phyloP scores from a whole-genome alignment of 2,888 invertebrate species.

The Meganola albula region DNA sequence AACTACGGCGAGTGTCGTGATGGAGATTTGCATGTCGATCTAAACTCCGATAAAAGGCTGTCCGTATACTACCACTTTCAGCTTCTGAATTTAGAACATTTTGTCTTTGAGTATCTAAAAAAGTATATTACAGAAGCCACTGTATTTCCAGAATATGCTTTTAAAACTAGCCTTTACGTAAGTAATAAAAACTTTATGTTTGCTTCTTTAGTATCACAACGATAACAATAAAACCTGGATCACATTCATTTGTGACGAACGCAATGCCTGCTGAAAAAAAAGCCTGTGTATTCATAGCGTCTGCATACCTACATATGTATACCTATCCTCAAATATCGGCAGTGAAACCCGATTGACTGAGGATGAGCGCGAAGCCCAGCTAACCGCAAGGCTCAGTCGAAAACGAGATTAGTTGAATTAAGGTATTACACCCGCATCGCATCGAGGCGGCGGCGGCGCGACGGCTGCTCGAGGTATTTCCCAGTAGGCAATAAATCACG shows the following conservation, averaged over 20 bases:
- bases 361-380: slow-evolving; percentile 29
- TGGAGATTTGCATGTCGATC: slow-evolving; percentile 49
- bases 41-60: slow-evolving; percentile 35
- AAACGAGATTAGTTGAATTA: slow-evolving; percentile 66
- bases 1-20: slow-evolving; percentile 36
- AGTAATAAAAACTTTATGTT: slow-evolving; percentile 15
- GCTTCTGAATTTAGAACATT: slow-evolving; percentile 27
- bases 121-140: slow-evolving; percentile 16
- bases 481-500: slow-evolving; percentile 67
- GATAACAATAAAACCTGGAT: no score
- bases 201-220: slow-evolving; percentile 20
- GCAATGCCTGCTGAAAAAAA: not conserved
- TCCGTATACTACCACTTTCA: slow-evolving; percentile 25
- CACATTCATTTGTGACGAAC: no score
- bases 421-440: slow-evolving; percentile 63
- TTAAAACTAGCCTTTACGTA: slow-evolving; percentile 7
- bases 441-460: no score
- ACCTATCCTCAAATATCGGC: slow-evolving; percentile 7
- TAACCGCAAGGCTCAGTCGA: slow-evolving; percentile 45
- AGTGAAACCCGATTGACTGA: slow-evolving; percentile 30
- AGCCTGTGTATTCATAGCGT: not conserved
- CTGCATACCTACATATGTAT: not conserved
- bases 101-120: slow-evolving; percentile 9
- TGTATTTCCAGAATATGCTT: slow-evolving; percentile 22
- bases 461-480: slow-evolving; percentile 56